Base-by-base conservation (phyloP, 1,140 invertebrate species). In the Bactericera cockerelli region DNA sequence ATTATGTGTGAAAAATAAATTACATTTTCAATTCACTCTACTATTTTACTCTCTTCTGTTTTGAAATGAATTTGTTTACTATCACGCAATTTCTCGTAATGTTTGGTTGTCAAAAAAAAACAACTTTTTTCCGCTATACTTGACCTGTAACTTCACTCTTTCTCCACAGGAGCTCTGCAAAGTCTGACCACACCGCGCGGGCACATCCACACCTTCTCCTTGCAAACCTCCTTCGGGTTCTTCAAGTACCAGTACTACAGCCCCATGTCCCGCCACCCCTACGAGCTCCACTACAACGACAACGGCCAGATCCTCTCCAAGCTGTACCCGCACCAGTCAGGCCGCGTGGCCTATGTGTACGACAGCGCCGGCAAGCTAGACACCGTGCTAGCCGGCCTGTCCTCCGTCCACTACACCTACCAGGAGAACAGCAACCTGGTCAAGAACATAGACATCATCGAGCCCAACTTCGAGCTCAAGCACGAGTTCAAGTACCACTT, bases 161-260 rank as follows among this genome's bases (percentile, higher is more conserved):
- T 49, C n/a, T n/a, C 19, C n/a, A 3, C 42, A 49, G 92, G 93
- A 14, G 90, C 93, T 10, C 74, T 97, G 2, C 85, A 92, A 66
- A 87, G 87, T 2, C 70, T 97, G 10, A 93, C 89, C 1, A 97
- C 92, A 2, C 93, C 93, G 0, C 77, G 89, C 59, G 89, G 91
- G 16, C 90, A 93, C 63, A 92, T 92, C 55, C 93, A 97, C 67
- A 83, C 87, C 0, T 96, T 97, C 70, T 86, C 86, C 0, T 75
- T 93, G 4, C 89, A 95, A 71, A 92, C 90, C 0, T 91, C 90
- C 0, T 74, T 96, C 1, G 92, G 93, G 19, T 91, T 89, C 70
- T 93, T 92, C 70, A 92, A 92, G 67, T 89, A 93, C 66, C 85
- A 89, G 66, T 92, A 93, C 71, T 89, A 85, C 67, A 88, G 89